phyloP scores from a whole-genome alignment of 2,113 vertebrate species.

The Hippotragus niger region DNA sequence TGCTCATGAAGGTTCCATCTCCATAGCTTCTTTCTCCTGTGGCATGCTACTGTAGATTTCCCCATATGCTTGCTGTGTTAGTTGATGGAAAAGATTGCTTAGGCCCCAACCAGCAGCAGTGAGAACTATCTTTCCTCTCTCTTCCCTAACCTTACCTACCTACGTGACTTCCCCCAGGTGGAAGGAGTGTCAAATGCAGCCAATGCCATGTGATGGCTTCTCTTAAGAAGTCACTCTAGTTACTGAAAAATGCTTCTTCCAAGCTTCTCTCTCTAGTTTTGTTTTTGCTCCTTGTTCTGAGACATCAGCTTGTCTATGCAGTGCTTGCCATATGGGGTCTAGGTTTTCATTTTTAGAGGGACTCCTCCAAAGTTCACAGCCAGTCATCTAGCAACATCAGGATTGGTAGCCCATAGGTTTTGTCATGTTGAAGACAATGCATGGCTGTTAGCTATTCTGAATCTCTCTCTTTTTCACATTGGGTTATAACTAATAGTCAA shows the following conservation, averaged over 20 bases:
- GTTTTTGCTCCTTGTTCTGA: not conserved
- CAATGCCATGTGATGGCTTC: not conserved
- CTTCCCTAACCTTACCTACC: not conserved
- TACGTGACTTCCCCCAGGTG: not conserved
- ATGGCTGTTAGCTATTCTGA: not conserved
- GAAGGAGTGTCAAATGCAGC: not conserved
- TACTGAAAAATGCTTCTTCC: not conserved
- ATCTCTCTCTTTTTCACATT: not conserved
- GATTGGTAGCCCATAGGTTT: not conserved
- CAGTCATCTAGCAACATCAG: not conserved
- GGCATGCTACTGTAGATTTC: not conserved
- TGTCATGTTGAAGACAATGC: not conserved
- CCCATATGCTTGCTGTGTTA: not conserved
- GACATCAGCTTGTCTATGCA: not conserved
- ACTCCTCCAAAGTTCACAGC: not conserved
- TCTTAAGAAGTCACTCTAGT: not conserved
- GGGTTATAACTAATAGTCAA: not conserved
- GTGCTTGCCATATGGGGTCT: not conserved
- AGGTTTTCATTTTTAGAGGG: not conserved
- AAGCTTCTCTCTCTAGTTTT: not conserved
- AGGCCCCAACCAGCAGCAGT: not conserved
- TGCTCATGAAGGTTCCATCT: not conserved
- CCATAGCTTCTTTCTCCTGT: not conserved
- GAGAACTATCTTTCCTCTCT: not conserved
- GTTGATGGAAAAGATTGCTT: not conserved